Evolutionary conservation across 2,113 vertebrate genomes (phyloP), one percentile per base, ranked within the genome.

Genomic region (Lamprotornis superbus): DNA sequence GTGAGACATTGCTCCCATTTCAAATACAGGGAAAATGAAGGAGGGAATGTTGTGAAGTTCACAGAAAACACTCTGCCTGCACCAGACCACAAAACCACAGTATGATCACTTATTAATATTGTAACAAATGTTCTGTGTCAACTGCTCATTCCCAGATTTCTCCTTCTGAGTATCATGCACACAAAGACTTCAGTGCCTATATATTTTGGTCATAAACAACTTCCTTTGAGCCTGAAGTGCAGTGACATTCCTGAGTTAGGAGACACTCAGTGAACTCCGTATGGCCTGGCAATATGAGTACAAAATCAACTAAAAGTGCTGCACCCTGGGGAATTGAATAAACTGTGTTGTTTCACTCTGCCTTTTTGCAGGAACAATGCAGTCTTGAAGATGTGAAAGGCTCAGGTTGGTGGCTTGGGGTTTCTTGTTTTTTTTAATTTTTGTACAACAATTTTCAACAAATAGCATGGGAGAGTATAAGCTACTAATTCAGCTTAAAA

Each of bases 371-470:
- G n/a, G 9, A 77, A 8, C 35, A 50, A 18, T 39, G 17, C 10
- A 80, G 12, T 47, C 40, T 57, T 83, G 27, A 40, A 84, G n/a
- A 13, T 7, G 6, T 64, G 40, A 79, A 87, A 67, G 6, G 5
- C 3, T 18, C n/a, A 4, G 5, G 12, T 10, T 57, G 11, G 23
- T 24, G 13, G 33, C 15, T n/a, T 21, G 21, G n/a, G 4, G 21
- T 50, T 70, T 22, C 5, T 42, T 28, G 5, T 1, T 0, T 1
- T 0, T 37, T 31, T 23, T 52, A 16, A 2, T 25, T 70, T 77
- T 63, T 74, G 5, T 19, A 19, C 61, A 7, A 83, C 2, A 71
- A 49, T 30, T 56, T 87, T 86, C 53, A 69, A 61, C 6, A 55
- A 60, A 65, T 9, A 64, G 2, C 25, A 22, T 10, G 7, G 28